Percentiles rank a stretch among this genome's conserved stretches.
These are phyloP conservation scores for Pocota personata DNA, from an alignment of 2,888 invertebrate species.

Conservation along the genomic window DNA sequence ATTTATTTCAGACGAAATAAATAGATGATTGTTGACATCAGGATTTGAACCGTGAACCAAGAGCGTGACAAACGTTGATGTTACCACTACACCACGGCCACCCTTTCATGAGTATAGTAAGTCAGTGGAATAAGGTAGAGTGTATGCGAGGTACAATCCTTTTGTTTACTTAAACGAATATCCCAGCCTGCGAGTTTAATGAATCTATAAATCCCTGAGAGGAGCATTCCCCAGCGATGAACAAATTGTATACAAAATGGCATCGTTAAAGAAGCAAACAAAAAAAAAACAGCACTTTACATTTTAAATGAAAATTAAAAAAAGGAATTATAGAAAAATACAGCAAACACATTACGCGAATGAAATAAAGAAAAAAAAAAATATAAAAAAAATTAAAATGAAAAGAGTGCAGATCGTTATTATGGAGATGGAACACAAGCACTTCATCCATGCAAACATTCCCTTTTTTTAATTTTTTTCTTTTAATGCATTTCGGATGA, in stretches of 20 bases:
- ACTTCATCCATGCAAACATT: slow-evolving; percentile 51
- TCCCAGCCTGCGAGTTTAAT: neutral
- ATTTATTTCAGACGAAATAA: too few species aligned
- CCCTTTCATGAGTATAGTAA: too few species aligned
- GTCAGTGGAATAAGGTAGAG: slow-evolving; percentile 3
- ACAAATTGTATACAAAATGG: slow-evolving; percentile 27
- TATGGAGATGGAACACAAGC: slow-evolving; percentile 46
- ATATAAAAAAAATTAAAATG: too few species aligned
- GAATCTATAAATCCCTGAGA: neutral
- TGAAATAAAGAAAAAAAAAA: slow-evolving; percentile 40
- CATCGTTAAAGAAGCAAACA: slow-evolving; percentile 25
- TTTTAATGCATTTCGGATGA: slow-evolving; percentile 50
- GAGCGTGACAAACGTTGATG: too few species aligned
- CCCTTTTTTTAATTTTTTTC: slow-evolving; percentile 13
- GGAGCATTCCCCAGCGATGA: slow-evolving; percentile 1
- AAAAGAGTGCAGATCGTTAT: slow-evolving; percentile 46
- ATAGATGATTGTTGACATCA: too few species aligned
- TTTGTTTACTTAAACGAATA: slow-evolving; percentile 5
- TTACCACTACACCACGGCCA: too few species aligned
- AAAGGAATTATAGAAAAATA: slow-evolving; percentile 5
- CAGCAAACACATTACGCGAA: slow-evolving; percentile 26
- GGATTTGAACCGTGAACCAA: too few species aligned
- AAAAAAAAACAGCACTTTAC: neutral
- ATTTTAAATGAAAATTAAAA: slow-evolving; percentile 12
- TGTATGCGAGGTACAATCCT: slow-evolving; percentile 33